Conservation (phyloP, 2,113 vertebrate genomes). For the Tor tambroides region DNA sequence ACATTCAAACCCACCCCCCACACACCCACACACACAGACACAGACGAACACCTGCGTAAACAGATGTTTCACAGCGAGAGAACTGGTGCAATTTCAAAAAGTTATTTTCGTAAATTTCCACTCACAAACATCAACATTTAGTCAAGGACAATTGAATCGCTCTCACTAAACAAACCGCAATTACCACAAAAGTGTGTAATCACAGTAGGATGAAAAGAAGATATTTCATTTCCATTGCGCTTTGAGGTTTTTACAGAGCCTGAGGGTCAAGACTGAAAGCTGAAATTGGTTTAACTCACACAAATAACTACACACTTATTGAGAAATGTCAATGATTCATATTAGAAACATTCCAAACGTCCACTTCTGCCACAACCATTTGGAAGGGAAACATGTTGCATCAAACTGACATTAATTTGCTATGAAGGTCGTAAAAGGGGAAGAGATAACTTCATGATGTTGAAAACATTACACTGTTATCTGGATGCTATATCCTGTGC, state of each 20-base stretch:
- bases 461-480: conserved; percentile 59
- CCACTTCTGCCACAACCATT: neutral
- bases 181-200: conserved; percentile 10
- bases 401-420: conserved; percentile 46
- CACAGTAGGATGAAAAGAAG: neutral
- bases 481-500: conserved; percentile 46
- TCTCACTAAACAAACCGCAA: neutral
- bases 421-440: conserved; percentile 55
- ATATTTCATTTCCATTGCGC: neutral
- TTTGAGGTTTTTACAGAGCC: neutral
- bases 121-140: conserved; percentile 31
- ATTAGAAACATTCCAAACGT: conserved; percentile 11
- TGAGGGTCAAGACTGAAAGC: neutral
- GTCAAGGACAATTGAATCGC: conserved; percentile 41
- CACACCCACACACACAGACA: neutral
- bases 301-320: neutral
- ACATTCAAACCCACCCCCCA: neutral
- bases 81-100: conserved; percentile 40
- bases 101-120: conserved; percentile 27
- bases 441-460: conserved; percentile 54
- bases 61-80: conserved; percentile 40
- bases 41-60: conserved; percentile 44
- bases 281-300: conserved; percentile 1
- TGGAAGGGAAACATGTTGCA: neutral
- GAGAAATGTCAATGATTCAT: neutral